Evolutionary conservation across 2,113 vertebrate species (phyloP), one percentile per base, ranked within the genome.

Genomic region (Psilopogon haemacephalus): DNA sequence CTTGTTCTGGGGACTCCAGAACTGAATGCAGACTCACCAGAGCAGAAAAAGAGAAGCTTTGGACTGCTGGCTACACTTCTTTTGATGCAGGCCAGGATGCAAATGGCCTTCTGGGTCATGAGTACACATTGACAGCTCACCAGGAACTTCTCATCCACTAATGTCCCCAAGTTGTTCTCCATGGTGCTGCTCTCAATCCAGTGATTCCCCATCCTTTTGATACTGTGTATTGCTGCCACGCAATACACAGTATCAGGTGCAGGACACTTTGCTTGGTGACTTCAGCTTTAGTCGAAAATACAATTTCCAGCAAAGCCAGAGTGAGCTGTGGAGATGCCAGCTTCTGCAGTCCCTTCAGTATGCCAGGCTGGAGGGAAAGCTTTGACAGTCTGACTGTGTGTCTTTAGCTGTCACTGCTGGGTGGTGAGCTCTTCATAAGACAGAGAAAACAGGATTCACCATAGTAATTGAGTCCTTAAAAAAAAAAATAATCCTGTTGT

Each of bases 401-500:
- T 3, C 10, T 35, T 40, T 89, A 79, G 63, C 81, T 87, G 86
- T 72, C 72, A 62, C 6, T 58, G 59, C 56, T 27, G 33, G 32
- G 50, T 32, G 62, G 8, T 83, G 89, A 96, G 74, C 67, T 82
- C 81, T 90, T 63, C 28, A 17, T 42, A 90, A 72, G 44, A 11
- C 70, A 24, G 44, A 69, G 21, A 50, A 35, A 6, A 2, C 40
- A 10, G 4, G 38, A 65, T 40, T 84, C 55, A 9, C 7, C 14
- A 15, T 12, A 0, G 6, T 46, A 82, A 90, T 23, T 76, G 74
- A 76, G 55, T 30, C 72, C 78, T 87, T 73, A 6, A 60, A 33
- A 84, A 83, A 76, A 62, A 88, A 82, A 44, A 76, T 62, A 88
- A 58, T 48, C 40, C 63, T 59, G 44, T 87, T 79, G 59, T 84